Conservation (phyloP, 2,888 invertebrate genomes). For the Trimorus sp. region DNA sequence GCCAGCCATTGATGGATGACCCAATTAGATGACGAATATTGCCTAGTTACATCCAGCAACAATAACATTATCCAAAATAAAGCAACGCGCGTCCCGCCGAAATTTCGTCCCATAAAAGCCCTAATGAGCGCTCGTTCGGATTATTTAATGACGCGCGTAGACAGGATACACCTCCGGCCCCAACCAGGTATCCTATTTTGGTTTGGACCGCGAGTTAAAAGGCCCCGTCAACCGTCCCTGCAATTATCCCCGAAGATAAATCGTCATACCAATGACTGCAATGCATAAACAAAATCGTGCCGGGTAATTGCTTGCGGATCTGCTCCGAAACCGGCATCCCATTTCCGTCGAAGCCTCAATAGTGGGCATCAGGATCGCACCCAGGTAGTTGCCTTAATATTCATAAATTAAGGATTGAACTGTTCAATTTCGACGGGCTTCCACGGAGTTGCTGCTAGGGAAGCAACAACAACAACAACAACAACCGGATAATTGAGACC, state of each 20-base stretch:
- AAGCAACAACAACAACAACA: no score
- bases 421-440: no score
- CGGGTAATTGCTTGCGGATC: background rate
- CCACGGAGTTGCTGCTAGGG: no score
- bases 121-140: constrained; percentile 77
- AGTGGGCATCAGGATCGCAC: no score
- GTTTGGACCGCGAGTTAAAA: constrained; percentile 37
- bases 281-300: constrained; percentile 5
- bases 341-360: background rate
- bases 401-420: no score
- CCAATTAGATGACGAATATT: constrained; percentile 49
- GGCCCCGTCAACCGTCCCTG: constrained; percentile 45
- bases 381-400: no score
- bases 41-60: constrained; percentile 14
- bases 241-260: constrained; percentile 54
- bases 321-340: background rate
- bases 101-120: constrained; percentile 78
- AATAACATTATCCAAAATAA: constrained; percentile 55
- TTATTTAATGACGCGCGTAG: constrained; percentile 78
- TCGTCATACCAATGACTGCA: constrained; percentile 24
- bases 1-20: constrained; percentile 42
- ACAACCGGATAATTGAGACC: no score
- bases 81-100: constrained; percentile 49
- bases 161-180: constrained; percentile 41
- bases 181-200: constrained; percentile 71